Evolutionary conservation across 2,113 vertebrate genomes (phyloP), one percentile per base, ranked within the genome.

Genomic region (Pituophis catenifer): DNA sequence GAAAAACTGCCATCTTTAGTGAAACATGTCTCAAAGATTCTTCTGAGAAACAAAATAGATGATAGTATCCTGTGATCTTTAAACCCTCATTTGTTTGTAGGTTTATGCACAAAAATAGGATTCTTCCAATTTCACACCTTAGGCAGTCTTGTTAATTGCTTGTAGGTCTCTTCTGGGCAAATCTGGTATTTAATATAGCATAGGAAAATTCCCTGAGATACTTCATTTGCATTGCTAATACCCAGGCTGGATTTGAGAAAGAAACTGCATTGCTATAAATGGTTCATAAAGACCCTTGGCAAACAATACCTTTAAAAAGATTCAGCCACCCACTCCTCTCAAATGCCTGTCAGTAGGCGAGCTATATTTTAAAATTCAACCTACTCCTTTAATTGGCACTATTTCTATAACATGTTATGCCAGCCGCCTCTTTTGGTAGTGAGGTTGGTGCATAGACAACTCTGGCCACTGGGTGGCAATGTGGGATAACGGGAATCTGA

Each of bases 121-220:
- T 81, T 38, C 33, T 58, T 86, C 38, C 81, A 33, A 53, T 88
- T n/a, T 24, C 15, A 24, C 29, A 88, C 17, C 29, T 65, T 33
- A 65, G 3, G 9, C 11, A 24, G 91, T 50, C 3, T 81, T 90
- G 24, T 52, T 90, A 85, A 90, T 62, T 90, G 55, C 70, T 86
- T 90, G 26, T 62, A n/a, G 29, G 52, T 23, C 44, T 50, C 6
- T 93, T 93, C 55, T 86, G 52, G 55, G 75, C 44, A 59, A 86
- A 90, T 86, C 44, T 9, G 86, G 86, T 86, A 93, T 90, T 93
- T 90, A 86, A 90, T 90, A 57, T 29, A 52, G 54, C 17, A 62
- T 59, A 90, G 50, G 55, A 90, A 93, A 93, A 93, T 93, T 90
- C 92, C 85, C 33, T 86, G 88, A 57, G 65, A 90, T 86, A 55